A percentile compares a stretch with the other conserved stretches of the same genome.
Conservation (phyloP, 2,113 vertebrate genomes). For the Ciconia maguari region DNA sequence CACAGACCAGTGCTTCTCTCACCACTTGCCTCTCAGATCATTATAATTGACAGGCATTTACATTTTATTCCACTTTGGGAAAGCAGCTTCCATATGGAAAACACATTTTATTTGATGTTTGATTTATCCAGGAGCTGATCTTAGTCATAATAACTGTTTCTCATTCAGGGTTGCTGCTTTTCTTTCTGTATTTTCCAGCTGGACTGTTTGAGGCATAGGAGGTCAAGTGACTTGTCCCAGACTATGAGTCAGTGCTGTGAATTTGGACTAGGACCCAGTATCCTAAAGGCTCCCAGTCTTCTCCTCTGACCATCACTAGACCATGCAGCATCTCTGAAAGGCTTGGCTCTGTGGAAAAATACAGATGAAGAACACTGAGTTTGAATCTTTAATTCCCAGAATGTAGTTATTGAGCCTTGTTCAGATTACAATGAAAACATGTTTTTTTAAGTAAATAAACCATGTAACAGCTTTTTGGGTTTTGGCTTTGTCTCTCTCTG, state of each 20-base stretch:
- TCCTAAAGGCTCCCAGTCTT: background rate
- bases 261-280: slow-evolving; percentile 18
- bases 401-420: slow-evolving; percentile 53
- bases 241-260: slow-evolving; percentile 46
- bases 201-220: slow-evolving; percentile 41
- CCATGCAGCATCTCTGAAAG: slow-evolving; percentile 41
- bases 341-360: slow-evolving; percentile 22
- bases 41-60: slow-evolving; percentile 43
- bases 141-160: slow-evolving; percentile 43
- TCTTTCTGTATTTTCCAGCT: slow-evolving; percentile 49
- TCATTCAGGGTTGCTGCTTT: slow-evolving; percentile 33
- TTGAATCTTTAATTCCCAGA: slow-evolving; percentile 33
- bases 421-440: slow-evolving; percentile 48
- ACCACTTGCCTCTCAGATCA: slow-evolving; percentile 9
- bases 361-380: slow-evolving; percentile 2
- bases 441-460: slow-evolving; percentile 43
- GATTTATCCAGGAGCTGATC: slow-evolving; percentile 46
- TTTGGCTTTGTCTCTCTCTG: slow-evolving; percentile 17
- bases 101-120: slow-evolving; percentile 52
- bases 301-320: slow-evolving; percentile 31
- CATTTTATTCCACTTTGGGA: slow-evolving; percentile 31
- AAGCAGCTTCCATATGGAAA: slow-evolving; percentile 57
- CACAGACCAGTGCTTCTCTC: slow-evolving; percentile 4
- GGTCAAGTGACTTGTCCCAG: slow-evolving; percentile 52
- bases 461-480: background rate